phyloP scores from a whole-genome alignment of 2,113 vertebrate genomes.

The Ginglymostoma cirratum region DNA sequence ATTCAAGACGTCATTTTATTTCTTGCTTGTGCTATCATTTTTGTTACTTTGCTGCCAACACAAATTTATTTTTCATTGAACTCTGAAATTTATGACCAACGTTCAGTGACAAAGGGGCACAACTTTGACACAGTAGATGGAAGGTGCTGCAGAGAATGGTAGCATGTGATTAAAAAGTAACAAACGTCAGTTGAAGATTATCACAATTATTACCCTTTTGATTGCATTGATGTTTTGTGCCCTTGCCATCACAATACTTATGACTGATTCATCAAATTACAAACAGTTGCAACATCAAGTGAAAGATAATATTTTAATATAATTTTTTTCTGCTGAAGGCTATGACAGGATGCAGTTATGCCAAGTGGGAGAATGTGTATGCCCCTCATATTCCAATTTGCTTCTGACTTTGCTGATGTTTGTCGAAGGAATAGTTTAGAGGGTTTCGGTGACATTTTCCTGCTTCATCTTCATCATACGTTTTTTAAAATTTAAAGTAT shows the following conservation, averaged over 20 bases:
- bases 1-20: not conserved
- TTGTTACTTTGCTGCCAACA: slow-evolving; percentile 9
- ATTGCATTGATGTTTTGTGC: not conserved
- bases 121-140: not conserved
- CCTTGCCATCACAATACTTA: not conserved
- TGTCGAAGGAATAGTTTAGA: not conserved
- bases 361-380: not conserved
- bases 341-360: not conserved
- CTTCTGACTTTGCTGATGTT: not conserved
- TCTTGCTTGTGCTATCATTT: slow-evolving; percentile 3
- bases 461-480: not conserved
- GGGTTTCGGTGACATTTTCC: not conserved
- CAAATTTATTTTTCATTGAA: slow-evolving; percentile 10
- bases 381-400: not conserved
- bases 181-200: not conserved
- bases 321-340: not conserved
- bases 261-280: not conserved
- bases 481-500: no score
- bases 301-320: not conserved
- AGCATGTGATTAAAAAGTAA: not conserved
- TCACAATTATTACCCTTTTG: not conserved
- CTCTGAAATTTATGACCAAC: not conserved
- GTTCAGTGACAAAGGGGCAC: not conserved
- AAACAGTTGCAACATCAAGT: not conserved
- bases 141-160: not conserved